Conservation (phyloP, 2,888 invertebrate genomes). For the Trichogramma dendrolimi region DNA sequence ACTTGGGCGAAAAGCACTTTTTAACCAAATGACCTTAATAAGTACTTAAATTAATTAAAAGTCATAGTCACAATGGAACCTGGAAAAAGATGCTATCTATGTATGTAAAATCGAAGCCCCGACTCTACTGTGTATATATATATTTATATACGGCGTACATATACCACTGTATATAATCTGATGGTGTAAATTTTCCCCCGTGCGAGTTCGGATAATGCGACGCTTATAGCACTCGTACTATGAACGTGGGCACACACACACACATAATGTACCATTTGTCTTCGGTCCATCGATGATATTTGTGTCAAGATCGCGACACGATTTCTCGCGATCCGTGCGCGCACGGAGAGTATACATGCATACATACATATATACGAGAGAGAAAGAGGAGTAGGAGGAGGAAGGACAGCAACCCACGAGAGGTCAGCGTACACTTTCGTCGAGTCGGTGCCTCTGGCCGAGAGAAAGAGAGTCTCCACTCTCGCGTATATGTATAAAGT, state of each 20-base stretch:
- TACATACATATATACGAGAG: too few relatives aligned
- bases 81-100: not conserved
- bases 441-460: constrained; percentile 28
- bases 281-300: constrained; percentile 23
- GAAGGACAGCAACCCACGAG: constrained; percentile 30
- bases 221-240: too few relatives aligned
- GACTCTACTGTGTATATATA: too few relatives aligned
- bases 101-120: too few relatives aligned
- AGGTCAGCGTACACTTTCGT: constrained; percentile 38
- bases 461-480: constrained; percentile 31
- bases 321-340: constrained; percentile 17
- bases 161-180: too few relatives aligned
- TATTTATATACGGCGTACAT: too few relatives aligned
- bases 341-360: too few relatives aligned
- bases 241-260: not conserved
- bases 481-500: not conserved
- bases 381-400: too few relatives aligned
- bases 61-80: constrained; percentile 13
- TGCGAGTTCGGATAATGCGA: too few relatives aligned
- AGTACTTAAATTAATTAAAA: constrained; percentile 32
- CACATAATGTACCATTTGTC: constrained; percentile 7
- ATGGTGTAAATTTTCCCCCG: too few relatives aligned
- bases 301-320: constrained; percentile 35
- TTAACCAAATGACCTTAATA: constrained; percentile 43
- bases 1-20: constrained; percentile 26